Conservation (phyloP, 2,797 vertebrate genomes). For the Cynopterus sphinx region DNA sequence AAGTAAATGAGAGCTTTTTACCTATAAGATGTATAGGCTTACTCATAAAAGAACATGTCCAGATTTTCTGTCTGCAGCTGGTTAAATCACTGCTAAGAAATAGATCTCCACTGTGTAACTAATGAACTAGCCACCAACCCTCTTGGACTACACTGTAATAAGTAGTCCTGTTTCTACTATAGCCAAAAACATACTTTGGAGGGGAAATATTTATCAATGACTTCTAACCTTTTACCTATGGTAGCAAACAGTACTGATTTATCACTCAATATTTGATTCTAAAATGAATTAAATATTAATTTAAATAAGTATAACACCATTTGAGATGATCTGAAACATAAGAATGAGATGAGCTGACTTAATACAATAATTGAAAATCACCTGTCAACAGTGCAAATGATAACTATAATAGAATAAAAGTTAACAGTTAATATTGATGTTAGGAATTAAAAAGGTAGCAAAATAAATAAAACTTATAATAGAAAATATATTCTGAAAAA, state of each 20-base stretch:
- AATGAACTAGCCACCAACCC: not conserved
- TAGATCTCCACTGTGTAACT: not conserved
- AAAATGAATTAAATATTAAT: constrained; percentile 8
- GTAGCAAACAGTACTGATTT: not conserved
- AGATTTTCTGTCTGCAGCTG: not conserved
- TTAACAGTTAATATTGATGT: not conserved
- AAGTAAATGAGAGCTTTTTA: not conserved
- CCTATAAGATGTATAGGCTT: not conserved
- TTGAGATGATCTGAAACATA: not conserved
- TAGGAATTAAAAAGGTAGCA: not conserved
- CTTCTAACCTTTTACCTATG: not conserved
- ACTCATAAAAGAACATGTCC: not conserved
- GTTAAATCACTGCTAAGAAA: not conserved
- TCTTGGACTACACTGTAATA: not conserved
- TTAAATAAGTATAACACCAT: not conserved
- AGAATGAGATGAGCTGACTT: not conserved
- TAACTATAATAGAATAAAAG: not conserved
- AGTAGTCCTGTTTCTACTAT: not conserved
- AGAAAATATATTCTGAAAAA: not conserved
- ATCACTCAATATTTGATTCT: not conserved
- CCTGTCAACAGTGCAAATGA: not conserved
- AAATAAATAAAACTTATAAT: constrained; percentile 17
- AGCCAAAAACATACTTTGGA: not conserved
- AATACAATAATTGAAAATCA: not conserved
- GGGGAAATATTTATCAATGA: not conserved